Evolutionary conservation across 2,888 invertebrate genomes (phyloP).

Genomic region (Callinectes sapidus): DNA sequence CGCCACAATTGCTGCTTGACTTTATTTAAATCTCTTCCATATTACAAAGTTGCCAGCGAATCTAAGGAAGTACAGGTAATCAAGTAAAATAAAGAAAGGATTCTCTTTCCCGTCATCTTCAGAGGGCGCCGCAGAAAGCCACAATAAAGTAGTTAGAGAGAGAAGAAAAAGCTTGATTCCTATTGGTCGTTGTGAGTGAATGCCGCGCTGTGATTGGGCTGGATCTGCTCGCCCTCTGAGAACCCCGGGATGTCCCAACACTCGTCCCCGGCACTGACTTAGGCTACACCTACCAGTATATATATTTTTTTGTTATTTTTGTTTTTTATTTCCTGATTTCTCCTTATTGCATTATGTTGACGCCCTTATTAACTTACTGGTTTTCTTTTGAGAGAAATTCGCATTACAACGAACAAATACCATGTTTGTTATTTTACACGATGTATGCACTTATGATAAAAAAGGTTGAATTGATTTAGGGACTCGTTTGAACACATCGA

Average conservation of each 20-base stretch:
- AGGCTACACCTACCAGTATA: not conserved
- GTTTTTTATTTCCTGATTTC: conserved; percentile 43
- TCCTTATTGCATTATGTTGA: conserved; percentile 50
- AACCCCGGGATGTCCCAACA: not conserved
- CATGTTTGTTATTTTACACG: not conserved
- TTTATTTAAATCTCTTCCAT: conserved; percentile 26
- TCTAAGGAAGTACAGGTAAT: conserved; percentile 33
- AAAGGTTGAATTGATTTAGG: not conserved
- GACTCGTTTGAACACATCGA: conserved; percentile 5
- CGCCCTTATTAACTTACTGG: conserved; percentile 17
- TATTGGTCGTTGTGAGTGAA: conserved; percentile 24
- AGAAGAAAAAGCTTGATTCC: not conserved
- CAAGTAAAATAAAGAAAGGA: conserved; percentile 30
- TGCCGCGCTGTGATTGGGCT: not conserved
- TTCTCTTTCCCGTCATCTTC: not conserved
- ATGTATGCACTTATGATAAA: not conserved
- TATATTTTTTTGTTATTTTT: conserved; percentile 6
- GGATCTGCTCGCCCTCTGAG: not conserved
- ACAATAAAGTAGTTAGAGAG: not conserved
- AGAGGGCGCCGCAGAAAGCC: conserved; percentile 16
- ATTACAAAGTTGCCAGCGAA: conserved; percentile 35
- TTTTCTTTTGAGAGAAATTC: not conserved
- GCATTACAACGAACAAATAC: not conserved
- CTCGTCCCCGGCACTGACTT: not conserved
- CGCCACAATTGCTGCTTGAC: conserved; percentile 9